Conservation (phyloP, 2,888 invertebrate species). For the Meteorus colon region DNA sequence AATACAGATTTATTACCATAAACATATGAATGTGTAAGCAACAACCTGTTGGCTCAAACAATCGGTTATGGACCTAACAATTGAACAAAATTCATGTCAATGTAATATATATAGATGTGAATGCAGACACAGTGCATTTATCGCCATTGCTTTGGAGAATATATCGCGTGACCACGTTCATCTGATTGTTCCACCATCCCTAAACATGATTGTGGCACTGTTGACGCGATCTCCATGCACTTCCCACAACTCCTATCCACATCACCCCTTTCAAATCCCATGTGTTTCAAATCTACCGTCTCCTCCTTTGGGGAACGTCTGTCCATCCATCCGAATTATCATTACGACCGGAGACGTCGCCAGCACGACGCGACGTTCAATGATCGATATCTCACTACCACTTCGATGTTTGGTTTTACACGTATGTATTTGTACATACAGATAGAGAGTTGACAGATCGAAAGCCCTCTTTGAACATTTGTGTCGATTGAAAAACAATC, state of each 20-base stretch:
- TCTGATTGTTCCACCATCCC: slow-evolving; percentile 42
- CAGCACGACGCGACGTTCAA: slow-evolving; percentile 32
- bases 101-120: slow-evolving; percentile 15
- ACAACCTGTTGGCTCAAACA: slow-evolving; percentile 27
- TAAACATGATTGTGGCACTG: slow-evolving; percentile 22
- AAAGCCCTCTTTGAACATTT: slow-evolving; percentile 15
- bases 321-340: slow-evolving; percentile 42
- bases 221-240: neutral
- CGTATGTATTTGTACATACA: neutral
- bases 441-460: neutral
- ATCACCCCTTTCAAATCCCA: neutral
- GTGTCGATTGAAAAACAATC: slow-evolving; percentile 28
- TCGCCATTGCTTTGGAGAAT: slow-evolving; percentile 14
- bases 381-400: slow-evolving; percentile 38
- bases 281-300: slow-evolving; percentile 10
- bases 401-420: neutral
- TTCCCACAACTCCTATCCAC: slow-evolving; percentile 11
- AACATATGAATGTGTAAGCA: neutral
- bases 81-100: slow-evolving; percentile 22
- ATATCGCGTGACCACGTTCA: slow-evolving; percentile 45
- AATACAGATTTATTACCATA: neutral
- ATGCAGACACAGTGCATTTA: neutral
- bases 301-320: slow-evolving; percentile 33
- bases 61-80: slow-evolving; percentile 25
- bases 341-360: slow-evolving; percentile 38